Evolutionary conservation across 2,113 vertebrate genomes (phyloP), one percentile per base, ranked within the genome.

Genomic region (Orthonyx spaldingii): DNA sequence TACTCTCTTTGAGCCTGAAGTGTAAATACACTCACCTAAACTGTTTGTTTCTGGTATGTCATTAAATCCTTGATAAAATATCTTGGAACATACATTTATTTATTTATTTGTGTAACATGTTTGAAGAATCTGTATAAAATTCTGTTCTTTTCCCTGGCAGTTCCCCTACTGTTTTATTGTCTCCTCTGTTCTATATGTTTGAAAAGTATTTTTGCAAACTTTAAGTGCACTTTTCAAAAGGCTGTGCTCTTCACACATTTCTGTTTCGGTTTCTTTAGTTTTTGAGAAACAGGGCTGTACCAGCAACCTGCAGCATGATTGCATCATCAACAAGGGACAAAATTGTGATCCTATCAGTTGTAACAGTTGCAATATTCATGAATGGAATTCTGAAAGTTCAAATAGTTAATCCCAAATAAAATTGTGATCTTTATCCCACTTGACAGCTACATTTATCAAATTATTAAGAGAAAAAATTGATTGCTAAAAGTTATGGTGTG

Each of bases 401-500:
- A 96, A 86, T 94, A 96, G 94, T 97, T 97, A 90, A 92, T 85
- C 91, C 95, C 68, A 96, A 96, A 87, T 87, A 96, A 97, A 97
- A 97, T 93, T 97, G 86, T 98, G 97, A 98, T 98, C 94, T 97
- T 98, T 97, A 98, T 98, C 97, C 87, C 41, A 84, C 61, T 94
- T 96, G 97, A 97, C 97, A 98, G 96, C 93, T 92, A 95, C 97
- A 97, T 98, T 97, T 97, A 97, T 98, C 97, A 98, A 97, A 98
- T 97, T 98, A 98, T 97, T 98, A 97, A 97, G 69, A 92, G 87
- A 70, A 96, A 96, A 97, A 97, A 95, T 96, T 97, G 96, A 97
- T 97, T 96, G 74, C 96, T 91, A 87, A 96, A 97, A 97, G 96
- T 98, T 98, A 96, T 64, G 91, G 87, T 92, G 75, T 97, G 96